Base-by-base conservation (phyloP, 2,888 invertebrate species). In the Coremacera marginata region DNA sequence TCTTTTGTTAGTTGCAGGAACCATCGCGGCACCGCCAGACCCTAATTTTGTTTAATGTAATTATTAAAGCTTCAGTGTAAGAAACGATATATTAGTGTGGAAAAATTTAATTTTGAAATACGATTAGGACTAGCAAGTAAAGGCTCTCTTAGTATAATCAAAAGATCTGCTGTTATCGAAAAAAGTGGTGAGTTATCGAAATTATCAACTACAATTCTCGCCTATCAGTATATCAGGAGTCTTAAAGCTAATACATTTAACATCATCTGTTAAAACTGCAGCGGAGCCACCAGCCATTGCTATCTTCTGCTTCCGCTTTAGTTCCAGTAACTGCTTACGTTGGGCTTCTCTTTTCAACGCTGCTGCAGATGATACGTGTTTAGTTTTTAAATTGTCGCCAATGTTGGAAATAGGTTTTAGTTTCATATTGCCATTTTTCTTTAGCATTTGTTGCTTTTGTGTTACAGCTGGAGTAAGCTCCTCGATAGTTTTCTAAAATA, bases 321-420 rank as follows among this genome's bases (percentile, higher is more conserved):
- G 82, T 83, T 96, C 96, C 81, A 96, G 89, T 91, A 97, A 92
- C 83, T 94, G 94, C 83, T 94, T 94, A 80, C 97, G 91, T 60
- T 95, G 95, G 0, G 92, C 92, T 85, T 94, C 95, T 2, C 94
- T 90, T 80, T 92, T 92, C 84, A 91, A 89, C 0, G 92, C 91
- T 0, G 92, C 91, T 52, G 84, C 84, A 11, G 86, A 81, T 72
- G 83, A 83, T 49, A 84, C 80, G 4, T 83, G 78, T 22, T 82
- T 78, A 9, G 83, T 73, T 16, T 81, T 83, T 4, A 80, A 67
- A 51, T 73, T 85, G 57, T 81, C 85, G 19, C 79, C 83, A 75
- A 80, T 83, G 68, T 81, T 77, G 25, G 77, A 51, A 76, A 75
- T 80, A 71, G 78, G 75, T 82, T 83, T 86, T 55, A 75, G 57